Conservation (phyloP, 2,113 vertebrate species). For the Megaceryle maxima region DNA sequence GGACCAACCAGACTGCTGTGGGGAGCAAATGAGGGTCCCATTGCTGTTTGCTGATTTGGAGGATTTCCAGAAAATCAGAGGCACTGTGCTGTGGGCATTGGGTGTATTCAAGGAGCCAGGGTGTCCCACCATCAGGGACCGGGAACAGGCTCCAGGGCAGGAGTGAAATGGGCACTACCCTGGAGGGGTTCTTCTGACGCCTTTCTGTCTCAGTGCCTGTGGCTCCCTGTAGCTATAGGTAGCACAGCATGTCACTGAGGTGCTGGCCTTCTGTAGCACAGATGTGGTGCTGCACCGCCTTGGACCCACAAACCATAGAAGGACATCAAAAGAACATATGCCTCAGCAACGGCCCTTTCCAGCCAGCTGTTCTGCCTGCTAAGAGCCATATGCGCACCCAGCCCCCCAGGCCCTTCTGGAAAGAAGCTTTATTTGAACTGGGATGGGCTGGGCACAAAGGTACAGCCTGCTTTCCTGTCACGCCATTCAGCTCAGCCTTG, state of each 20-base stretch:
- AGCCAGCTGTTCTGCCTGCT: background rate
- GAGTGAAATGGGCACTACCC: fast-evolving
- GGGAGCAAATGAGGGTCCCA: background rate
- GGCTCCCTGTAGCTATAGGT: background rate
- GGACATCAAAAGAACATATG: constrained; percentile 51
- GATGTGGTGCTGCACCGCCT: background rate
- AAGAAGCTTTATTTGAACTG: background rate
- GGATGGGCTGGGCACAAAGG: background rate
- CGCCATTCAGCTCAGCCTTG: fast-evolving
- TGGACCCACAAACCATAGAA: background rate
- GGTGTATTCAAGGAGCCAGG: fast-evolving
- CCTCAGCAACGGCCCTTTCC: background rate
- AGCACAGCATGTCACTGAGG: fast-evolving
- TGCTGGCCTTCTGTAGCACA: background rate
- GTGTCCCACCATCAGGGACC: background rate
- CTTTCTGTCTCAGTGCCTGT: background rate
- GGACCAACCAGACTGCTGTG: fast-evolving
- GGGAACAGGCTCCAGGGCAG: fast-evolving
- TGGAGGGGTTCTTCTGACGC: background rate
- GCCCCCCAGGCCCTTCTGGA: background rate
- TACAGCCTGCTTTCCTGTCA: background rate
- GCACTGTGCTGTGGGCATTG: fast-evolving
- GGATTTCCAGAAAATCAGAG: background rate
- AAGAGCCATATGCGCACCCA: background rate
- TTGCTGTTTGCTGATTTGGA: background rate